phyloP scores from a whole-genome alignment of 2,113 vertebrate genomes.

The Oryzias celebensis region DNA sequence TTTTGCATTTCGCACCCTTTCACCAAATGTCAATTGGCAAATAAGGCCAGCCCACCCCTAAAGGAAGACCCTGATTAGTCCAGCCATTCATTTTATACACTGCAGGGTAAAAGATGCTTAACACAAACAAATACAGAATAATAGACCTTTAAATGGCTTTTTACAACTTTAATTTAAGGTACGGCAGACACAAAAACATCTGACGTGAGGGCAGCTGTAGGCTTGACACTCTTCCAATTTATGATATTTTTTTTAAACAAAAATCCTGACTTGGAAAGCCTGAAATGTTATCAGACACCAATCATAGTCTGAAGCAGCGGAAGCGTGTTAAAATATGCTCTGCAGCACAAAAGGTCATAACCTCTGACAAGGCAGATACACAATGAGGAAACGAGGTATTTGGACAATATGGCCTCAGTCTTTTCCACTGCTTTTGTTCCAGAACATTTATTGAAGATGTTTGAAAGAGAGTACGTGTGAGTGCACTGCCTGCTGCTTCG shows the following conservation, averaged over 20 bases:
- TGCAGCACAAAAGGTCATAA: constrained; percentile 47
- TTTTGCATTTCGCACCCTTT: constrained; percentile 62
- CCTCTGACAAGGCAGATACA: constrained; percentile 53
- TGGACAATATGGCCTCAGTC: constrained; percentile 51
- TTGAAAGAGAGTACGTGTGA: constrained; percentile 35
- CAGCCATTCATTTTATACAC: constrained; percentile 44
- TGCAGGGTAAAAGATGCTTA: constrained; percentile 58
- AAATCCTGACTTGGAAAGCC: constrained; percentile 21
- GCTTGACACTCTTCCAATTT: constrained; percentile 37
- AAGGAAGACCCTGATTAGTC: constrained; percentile 44
- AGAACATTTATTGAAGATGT: constrained; percentile 41
- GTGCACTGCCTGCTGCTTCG: constrained; percentile 37
- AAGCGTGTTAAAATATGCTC: constrained; percentile 42
- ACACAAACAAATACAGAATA: constrained; percentile 65
- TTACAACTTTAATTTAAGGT: constrained; percentile 36
- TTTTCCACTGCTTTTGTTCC: constrained; percentile 34
- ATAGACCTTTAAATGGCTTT: constrained; percentile 45
- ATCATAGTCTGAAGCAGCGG: constrained; percentile 42
- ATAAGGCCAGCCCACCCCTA: constrained; percentile 47
- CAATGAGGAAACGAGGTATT: constrained; percentile 28
- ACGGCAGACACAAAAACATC: constrained; percentile 29
- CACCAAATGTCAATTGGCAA: constrained; percentile 69
- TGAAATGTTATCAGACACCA: constrained; percentile 31
- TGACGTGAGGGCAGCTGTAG: constrained; percentile 10
- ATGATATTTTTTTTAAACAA: constrained; percentile 36